These are phyloP conservation scores for Sturnira hondurensis DNA, from an alignment of 2,113 vertebrate genomes.

Conservation along the genomic window DNA sequence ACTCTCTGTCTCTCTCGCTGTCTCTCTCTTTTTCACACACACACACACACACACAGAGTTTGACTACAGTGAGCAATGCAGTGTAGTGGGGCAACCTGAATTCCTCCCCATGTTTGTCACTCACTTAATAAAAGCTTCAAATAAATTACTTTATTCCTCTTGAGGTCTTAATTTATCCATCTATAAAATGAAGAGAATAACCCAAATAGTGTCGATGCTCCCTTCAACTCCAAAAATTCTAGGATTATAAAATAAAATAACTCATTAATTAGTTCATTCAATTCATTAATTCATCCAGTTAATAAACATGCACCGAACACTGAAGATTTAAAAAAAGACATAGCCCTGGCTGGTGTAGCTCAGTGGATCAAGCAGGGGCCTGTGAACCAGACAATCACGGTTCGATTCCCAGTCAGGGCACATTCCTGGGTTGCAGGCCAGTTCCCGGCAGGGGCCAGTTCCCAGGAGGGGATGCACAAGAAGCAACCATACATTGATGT, in stretches of 20 bases:
- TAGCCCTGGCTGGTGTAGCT: no score
- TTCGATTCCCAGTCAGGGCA: no score
- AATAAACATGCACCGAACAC: neutral
- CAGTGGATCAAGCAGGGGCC: no score
- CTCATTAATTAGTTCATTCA: neutral
- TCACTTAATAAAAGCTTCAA: neutral
- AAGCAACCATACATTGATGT: no score
- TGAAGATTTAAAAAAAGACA: neutral
- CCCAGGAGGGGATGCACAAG: no score
- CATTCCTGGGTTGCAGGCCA: no score
- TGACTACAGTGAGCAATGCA: neutral
- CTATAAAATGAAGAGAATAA: neutral
- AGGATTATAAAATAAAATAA: constrained; percentile 24
- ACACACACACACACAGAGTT: neutral
- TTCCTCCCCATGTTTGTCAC: neutral
- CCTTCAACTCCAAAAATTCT: constrained; percentile 3
- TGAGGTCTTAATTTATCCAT: constrained; percentile 31
- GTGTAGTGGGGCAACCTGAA: neutral
- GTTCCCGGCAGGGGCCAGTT: no score
- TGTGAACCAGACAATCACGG: no score
- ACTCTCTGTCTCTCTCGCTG: no score
- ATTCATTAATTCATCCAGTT: neutral
- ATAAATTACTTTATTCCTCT: neutral
- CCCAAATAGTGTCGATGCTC: neutral
- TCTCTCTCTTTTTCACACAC: no score